Conservation (phyloP, 2,797 vertebrate genomes). For the Sebastes dallii region DNA sequence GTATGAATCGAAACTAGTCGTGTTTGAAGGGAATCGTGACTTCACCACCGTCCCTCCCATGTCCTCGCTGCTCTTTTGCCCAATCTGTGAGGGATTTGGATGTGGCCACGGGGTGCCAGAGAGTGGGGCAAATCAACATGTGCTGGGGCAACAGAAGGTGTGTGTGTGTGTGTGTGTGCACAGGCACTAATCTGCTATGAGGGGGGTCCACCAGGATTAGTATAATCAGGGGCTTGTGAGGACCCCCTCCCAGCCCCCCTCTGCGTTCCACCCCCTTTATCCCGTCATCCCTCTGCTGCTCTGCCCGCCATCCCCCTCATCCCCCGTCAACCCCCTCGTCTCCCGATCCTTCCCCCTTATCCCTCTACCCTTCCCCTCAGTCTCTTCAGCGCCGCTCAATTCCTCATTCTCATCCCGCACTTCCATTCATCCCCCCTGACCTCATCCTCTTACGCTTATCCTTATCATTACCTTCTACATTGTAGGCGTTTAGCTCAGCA, state of each 20-base stretch:
- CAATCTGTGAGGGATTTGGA: constrained; percentile 64
- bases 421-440: constrained; percentile 59
- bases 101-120: constrained; percentile 40
- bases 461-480: constrained; percentile 73
- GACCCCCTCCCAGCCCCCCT: constrained; percentile 42
- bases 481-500: constrained; percentile 68
- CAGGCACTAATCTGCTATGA: constrained; percentile 66
- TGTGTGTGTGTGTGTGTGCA: constrained; percentile 44
- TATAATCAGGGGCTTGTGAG: constrained; percentile 74
- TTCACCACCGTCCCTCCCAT: neutral
- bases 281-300: constrained; percentile 20
- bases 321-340: constrained; percentile 41
- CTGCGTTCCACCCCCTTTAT: constrained; percentile 34
- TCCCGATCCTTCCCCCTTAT: constrained; percentile 44
- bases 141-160: constrained; percentile 68
- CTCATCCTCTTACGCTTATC: constrained; percentile 76
- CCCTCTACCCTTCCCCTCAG: constrained; percentile 59
- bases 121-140: constrained; percentile 70
- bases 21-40: constrained; percentile 18
- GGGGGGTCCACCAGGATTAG: constrained; percentile 78
- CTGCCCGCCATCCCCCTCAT: constrained; percentile 7
- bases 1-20: neutral
- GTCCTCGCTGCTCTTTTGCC: constrained; percentile 31
- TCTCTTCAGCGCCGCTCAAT: constrained; percentile 44
- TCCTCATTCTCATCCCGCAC: constrained; percentile 54